phyloP scores from a whole-genome alignment of 2,797 vertebrate genomes.

The Mormyrus proboscirostris region DNA sequence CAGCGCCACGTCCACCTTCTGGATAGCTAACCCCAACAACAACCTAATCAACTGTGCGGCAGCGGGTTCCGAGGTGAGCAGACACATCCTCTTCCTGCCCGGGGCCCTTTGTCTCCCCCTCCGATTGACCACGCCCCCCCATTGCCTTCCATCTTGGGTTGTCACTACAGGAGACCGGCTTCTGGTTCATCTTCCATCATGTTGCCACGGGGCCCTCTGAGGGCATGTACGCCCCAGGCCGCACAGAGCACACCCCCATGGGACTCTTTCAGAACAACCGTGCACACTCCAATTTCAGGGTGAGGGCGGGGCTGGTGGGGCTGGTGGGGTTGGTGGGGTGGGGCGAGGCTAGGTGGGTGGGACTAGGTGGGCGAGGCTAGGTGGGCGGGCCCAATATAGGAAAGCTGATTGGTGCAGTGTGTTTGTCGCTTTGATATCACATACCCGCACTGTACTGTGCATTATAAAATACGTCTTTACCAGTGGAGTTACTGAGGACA shows the following conservation, averaged over 20 bases:
- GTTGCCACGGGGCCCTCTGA: constrained; percentile 85
- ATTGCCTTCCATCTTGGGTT: background rate
- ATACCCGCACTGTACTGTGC: background rate
- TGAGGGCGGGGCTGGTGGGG: constrained; percentile 52
- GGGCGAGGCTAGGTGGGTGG: background rate
- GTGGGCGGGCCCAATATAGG: background rate
- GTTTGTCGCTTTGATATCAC: background rate
- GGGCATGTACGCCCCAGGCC: constrained; percentile 84
- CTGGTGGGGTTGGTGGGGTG: background rate
- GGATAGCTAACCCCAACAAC: constrained; percentile 94
- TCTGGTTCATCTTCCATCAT: constrained; percentile 96
- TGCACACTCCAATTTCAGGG: constrained; percentile 92
- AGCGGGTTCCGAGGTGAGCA: constrained; percentile 87
- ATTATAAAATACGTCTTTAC: background rate
- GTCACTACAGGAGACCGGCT: constrained; percentile 80
- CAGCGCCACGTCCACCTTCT: constrained; percentile 88
- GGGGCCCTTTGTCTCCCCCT: background rate
- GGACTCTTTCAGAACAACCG: constrained; percentile 88
- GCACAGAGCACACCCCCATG: constrained; percentile 82
- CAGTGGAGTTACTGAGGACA: background rate
- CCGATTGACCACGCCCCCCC: background rate
- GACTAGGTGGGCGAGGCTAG: background rate
- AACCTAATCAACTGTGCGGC: constrained; percentile 79
- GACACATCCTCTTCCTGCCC: background rate
- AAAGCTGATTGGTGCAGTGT: background rate